These are phyloP conservation scores for Artibeus lituratus DNA, from an alignment of 2,797 vertebrate species.

Conservation along the genomic window DNA sequence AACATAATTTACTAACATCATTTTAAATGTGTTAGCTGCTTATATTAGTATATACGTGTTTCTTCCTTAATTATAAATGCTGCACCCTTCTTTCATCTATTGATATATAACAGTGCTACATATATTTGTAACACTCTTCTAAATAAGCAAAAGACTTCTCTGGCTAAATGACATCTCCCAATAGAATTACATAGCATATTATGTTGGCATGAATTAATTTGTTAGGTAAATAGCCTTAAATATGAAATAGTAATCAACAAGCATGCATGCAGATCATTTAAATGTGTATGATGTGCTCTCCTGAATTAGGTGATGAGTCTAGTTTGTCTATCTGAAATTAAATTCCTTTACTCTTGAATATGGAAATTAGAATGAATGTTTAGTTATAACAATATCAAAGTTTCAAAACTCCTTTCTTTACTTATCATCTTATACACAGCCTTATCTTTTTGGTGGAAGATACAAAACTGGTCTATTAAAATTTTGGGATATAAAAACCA, in stretches of 20 bases:
- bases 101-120: slow-evolving; percentile 35
- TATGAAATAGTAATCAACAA: slow-evolving; percentile 62
- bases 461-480: slow-evolving; percentile 7
- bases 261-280: slow-evolving; percentile 64
- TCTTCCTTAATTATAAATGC: slow-evolving; percentile 50
- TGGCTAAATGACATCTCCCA: slow-evolving; percentile 56
- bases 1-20: not conserved
- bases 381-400: slow-evolving; percentile 56
- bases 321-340: slow-evolving; percentile 51
- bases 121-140: slow-evolving; percentile 41
- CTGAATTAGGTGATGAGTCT: slow-evolving; percentile 56
- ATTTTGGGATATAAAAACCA: slow-evolving; percentile 16
- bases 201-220: slow-evolving; percentile 61
- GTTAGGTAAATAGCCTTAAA: slow-evolving; percentile 65
- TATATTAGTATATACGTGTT: not conserved
- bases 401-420: slow-evolving; percentile 46
- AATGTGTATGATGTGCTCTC: slow-evolving; percentile 22
- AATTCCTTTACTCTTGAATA: slow-evolving; percentile 54
- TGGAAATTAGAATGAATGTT: slow-evolving; percentile 60
- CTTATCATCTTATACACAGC: not conserved
- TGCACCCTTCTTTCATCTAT: slow-evolving; percentile 29
- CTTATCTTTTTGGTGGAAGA: slow-evolving; percentile 24
- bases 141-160: slow-evolving; percentile 55
- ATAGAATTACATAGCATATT: slow-evolving; percentile 48
- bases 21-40: not conserved